These are phyloP conservation scores for Rhynchotus rufescens DNA, from an alignment of 2,797 vertebrate genomes.

Conservation along the genomic window DNA sequence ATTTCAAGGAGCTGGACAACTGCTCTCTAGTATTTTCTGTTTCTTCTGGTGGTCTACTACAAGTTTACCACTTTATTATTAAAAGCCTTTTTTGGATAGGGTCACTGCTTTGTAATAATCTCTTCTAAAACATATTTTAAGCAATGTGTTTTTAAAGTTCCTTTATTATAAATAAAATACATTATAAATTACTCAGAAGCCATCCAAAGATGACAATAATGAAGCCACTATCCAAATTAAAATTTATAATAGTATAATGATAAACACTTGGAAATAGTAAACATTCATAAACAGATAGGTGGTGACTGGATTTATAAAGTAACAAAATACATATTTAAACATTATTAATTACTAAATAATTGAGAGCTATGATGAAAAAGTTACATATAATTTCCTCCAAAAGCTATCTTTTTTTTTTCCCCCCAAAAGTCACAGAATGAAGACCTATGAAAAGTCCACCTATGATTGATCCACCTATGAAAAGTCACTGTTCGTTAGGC, in stretches of 20 bases:
- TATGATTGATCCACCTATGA: neutral
- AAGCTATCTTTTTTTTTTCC: too few relatives aligned
- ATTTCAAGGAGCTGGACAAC: neutral
- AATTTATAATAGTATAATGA: neutral
- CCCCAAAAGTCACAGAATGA: neutral
- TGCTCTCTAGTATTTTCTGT: neutral
- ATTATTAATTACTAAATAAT: neutral
- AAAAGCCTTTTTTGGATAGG: neutral
- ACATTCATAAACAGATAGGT: neutral
- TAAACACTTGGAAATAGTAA: neutral
- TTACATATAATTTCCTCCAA: neutral
- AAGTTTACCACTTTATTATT: neutral
- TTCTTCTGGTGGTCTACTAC: neutral
- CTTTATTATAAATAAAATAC: neutral
- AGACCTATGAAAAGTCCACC: neutral
- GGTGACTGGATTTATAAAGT: neutral
- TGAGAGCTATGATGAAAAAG: neutral
- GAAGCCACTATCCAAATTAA: neutral
- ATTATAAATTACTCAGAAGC: neutral
- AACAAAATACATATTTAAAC: neutral
- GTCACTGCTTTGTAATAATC: neutral
- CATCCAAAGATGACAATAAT: neutral
- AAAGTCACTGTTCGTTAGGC: neutral
- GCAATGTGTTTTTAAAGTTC: too few relatives aligned
- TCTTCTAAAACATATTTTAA: neutral